These are phyloP conservation scores for Paramormyrops hopkinsi DNA, from an alignment of 2,797 vertebrate genomes.

Conservation along the genomic window DNA sequence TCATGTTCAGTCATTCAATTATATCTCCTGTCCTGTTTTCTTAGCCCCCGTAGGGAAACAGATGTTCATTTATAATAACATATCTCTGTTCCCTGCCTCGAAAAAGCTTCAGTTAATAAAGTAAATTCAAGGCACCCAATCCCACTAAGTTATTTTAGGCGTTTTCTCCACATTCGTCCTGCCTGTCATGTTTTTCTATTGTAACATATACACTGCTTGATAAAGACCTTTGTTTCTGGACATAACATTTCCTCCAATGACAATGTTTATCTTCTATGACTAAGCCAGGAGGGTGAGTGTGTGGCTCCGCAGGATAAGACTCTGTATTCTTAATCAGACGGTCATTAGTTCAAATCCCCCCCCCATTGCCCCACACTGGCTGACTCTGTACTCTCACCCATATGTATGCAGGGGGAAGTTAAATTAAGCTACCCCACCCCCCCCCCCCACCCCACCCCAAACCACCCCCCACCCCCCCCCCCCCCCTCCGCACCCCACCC, in stretches of 20 bases:
- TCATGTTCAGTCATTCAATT: neutral
- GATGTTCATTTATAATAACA: neutral
- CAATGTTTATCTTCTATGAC: neutral
- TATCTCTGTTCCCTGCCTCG: neutral
- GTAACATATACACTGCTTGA: neutral
- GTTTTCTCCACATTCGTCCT: neutral
- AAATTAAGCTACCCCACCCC: neutral
- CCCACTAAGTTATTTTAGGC: neutral
- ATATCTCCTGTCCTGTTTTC: neutral
- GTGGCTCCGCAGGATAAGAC: neutral
- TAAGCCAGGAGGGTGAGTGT: neutral
- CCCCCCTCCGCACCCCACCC: too few species aligned
- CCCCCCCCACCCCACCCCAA: too few species aligned
- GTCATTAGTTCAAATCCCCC: neutral
- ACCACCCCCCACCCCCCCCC: too few species aligned
- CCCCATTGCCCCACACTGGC: neutral
- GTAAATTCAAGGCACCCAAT: neutral
- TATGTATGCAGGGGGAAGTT: neutral
- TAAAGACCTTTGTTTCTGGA: neutral
- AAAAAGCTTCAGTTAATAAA: neutral
- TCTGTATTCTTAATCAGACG: neutral
- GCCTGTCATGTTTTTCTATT: neutral
- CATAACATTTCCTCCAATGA: neutral
- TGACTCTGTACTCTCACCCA: neutral
- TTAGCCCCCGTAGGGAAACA: neutral